phyloP scores from a whole-genome alignment of 2,113 vertebrate genomes.

The Zapus hudsonius region DNA sequence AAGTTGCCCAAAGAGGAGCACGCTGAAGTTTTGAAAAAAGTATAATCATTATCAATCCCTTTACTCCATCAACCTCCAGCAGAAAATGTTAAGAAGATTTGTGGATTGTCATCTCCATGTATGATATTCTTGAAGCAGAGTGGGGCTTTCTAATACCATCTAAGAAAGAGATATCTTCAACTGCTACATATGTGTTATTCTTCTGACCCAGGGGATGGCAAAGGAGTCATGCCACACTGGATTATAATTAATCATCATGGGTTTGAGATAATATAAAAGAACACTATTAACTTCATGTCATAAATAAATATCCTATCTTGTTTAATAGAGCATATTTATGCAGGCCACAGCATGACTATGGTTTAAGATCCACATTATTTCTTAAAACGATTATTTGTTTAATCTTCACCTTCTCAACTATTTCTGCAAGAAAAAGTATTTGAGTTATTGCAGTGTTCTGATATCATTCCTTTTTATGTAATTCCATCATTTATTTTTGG shows the following conservation, averaged over 20 bases:
- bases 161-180: not conserved
- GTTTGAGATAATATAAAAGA: not conserved
- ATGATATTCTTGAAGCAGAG: not conserved
- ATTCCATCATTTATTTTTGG: constrained; percentile 24
- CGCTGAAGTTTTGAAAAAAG: not conserved
- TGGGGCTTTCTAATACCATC: not conserved
- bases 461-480: not conserved
- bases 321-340: not conserved
- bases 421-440: not conserved
- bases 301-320: not conserved
- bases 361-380: not conserved
- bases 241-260: not conserved
- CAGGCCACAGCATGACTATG: not conserved
- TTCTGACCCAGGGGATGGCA: not conserved
- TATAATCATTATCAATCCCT: not conserved
- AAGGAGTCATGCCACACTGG: not conserved
- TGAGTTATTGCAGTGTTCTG: not conserved
- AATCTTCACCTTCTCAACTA: not conserved
- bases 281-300: not conserved
- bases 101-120: not conserved
- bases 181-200: not conserved
- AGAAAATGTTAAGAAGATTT: constrained; percentile 6
- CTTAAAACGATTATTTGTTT: not conserved
- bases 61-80: not conserved
- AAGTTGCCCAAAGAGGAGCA: not conserved